These are phyloP conservation scores for Chondrilla cf. caribensis DNA, from an alignment of 37 sponge, comb jelly and placozoan species.

Conservation along the genomic window DNA sequence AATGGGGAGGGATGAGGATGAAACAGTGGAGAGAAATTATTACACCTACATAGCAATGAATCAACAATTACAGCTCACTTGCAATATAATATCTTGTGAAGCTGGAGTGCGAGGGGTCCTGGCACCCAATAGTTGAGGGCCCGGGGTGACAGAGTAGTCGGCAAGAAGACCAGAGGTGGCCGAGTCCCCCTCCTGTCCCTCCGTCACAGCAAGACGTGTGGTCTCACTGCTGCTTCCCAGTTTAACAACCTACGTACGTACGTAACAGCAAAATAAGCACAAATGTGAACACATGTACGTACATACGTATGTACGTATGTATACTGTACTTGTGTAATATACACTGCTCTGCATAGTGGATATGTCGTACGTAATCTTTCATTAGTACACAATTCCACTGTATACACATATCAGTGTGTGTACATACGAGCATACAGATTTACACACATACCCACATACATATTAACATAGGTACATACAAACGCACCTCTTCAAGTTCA, in stretches of 20 bases:
- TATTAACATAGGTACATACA: background rate
- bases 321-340: no score
- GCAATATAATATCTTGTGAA: conserved; percentile 66
- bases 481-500: conserved; percentile 85
- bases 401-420: background rate
- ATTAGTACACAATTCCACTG: no score
- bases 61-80: conserved; percentile 14
- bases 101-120: conserved; percentile 89
- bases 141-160: conserved; percentile 89
- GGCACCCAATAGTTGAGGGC: conserved; percentile 11
- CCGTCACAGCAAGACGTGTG: conserved; percentile 21
- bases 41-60: no score
- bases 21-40: no score
- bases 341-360: no score
- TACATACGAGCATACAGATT: background rate
- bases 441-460: background rate
- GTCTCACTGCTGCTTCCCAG: conserved; percentile 82
- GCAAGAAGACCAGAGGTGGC: conserved; percentile 83
- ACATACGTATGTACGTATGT: no score
- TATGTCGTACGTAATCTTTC: no score
- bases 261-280: background rate
- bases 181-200: conserved; percentile 41
- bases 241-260: conserved; percentile 73
- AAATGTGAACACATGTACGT: no score
- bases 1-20: no score